Percentiles rank a stretch among this genome's conserved stretches.
Evolutionary conservation across 2,888 invertebrate genomes (phyloP).

Genomic region (Pyralis farinalis): DNA sequence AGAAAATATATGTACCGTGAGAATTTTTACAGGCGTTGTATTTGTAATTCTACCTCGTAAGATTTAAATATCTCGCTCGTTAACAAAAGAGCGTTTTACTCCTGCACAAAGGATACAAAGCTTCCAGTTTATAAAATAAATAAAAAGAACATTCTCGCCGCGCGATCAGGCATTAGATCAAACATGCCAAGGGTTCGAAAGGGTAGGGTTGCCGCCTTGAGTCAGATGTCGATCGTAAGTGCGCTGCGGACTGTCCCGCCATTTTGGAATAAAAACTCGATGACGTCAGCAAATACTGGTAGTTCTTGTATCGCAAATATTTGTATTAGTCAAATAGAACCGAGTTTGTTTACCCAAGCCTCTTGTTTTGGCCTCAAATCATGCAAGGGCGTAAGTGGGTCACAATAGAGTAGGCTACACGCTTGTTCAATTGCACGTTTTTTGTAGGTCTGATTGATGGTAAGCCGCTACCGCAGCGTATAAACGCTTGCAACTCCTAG

Average conservation of each 20-base stretch:
- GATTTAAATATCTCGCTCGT: not conserved
- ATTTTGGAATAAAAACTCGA: not conserved
- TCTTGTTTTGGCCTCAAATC: too few species aligned
- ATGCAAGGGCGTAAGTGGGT: too few species aligned
- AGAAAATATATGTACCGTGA: too few species aligned
- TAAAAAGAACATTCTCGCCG: not conserved
- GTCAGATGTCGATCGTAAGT: not conserved
- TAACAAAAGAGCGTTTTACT: not conserved
- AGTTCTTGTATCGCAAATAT: not conserved
- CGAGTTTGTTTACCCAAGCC: too few species aligned
- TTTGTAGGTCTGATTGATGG: too few species aligned
- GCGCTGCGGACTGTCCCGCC: not conserved
- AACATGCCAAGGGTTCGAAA: not conserved
- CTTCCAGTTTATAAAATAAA: not conserved
- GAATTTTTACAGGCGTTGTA: too few species aligned
- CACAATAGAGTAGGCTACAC: too few species aligned
- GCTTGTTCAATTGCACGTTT: too few species aligned
- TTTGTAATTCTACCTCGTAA: too few species aligned
- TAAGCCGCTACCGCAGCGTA: too few species aligned
- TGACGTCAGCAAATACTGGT: not conserved
- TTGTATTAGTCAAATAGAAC: too few species aligned
- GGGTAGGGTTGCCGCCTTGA: not conserved
- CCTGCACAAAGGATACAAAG: not conserved
- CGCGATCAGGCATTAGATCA: not conserved
- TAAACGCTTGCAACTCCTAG: too few species aligned